A percentile compares a stretch with the other conserved stretches of the same genome.
Conservation (phyloP, 2,113 vertebrate species). For the Vulpes vulpes region DNA sequence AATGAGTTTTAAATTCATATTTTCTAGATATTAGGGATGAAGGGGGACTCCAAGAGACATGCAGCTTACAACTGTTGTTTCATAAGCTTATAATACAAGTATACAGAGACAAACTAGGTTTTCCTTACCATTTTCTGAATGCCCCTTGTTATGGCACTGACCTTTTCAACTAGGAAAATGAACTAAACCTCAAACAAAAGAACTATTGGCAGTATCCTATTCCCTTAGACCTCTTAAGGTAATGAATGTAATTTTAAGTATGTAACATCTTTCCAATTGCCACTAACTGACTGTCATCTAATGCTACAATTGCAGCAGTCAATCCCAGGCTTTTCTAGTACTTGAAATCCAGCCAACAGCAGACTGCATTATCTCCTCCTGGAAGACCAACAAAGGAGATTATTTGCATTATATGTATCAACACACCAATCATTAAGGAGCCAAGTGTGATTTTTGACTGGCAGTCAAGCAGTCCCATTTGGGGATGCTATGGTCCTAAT, state of each 20-base stretch:
- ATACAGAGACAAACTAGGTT: neutral
- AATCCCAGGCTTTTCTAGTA: neutral
- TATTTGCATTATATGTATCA: neutral
- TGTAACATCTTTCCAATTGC: neutral
- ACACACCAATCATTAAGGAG: neutral
- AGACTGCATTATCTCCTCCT: neutral
- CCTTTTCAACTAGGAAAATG: neutral
- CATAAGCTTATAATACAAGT: neutral
- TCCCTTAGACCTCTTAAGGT: neutral
- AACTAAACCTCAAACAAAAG: neutral
- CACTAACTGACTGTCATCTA: neutral
- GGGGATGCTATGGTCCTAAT: neutral
- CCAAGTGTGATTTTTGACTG: neutral
- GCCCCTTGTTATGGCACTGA: neutral
- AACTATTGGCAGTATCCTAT: neutral
- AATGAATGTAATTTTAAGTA: neutral
- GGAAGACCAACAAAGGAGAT: neutral
- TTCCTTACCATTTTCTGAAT: neutral
- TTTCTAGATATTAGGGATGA: neutral
- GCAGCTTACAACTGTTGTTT: neutral
- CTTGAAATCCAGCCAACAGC: neutral
- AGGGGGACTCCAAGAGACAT: neutral
- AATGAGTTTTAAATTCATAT: conserved; percentile 17
- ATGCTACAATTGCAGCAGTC: neutral
- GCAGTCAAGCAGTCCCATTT: neutral